A percentile compares a stretch with the other conserved stretches of the same genome.
These are phyloP conservation scores for Lamellibrachia columna DNA, from an alignment of 2,888 invertebrate species.

Conservation along the genomic window DNA sequence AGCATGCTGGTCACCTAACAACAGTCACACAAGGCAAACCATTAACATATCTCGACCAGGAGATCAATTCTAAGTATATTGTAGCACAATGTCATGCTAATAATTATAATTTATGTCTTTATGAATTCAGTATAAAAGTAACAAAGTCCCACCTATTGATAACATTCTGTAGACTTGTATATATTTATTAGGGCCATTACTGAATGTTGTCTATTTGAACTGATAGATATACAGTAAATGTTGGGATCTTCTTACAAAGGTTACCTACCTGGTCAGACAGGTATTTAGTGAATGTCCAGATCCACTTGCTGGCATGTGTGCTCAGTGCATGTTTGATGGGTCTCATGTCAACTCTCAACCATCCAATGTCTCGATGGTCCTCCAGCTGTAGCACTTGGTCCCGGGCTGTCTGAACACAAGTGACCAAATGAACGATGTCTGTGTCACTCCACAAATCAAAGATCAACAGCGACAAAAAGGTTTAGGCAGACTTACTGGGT, in stretches of 20 bases:
- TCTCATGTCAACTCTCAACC: slow-evolving; percentile 62
- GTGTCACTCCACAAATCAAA: background rate
- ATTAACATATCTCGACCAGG: background rate
- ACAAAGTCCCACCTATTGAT: background rate
- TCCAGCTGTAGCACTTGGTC: slow-evolving; percentile 60
- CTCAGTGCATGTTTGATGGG: slow-evolving; percentile 65
- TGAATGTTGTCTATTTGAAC: background rate
- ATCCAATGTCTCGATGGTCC: slow-evolving; percentile 61
- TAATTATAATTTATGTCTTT: background rate
- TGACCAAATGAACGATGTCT: background rate
- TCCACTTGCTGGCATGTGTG: slow-evolving; percentile 64
- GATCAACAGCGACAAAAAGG: too few species aligned
- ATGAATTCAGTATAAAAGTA: background rate
- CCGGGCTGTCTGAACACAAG: slow-evolving; percentile 55
- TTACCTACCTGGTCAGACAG: slow-evolving; percentile 61
- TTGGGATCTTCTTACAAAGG: background rate
- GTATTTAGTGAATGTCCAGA: slow-evolving; percentile 66
- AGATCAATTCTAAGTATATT: background rate
- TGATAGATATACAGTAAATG: background rate
- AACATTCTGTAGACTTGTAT: background rate
- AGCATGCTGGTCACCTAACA: slow-evolving; percentile 50
- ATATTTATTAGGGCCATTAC: background rate
- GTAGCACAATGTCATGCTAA: background rate
- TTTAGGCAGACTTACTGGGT: background rate
- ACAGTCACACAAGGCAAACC: background rate